Conservation (phyloP, 2,888 invertebrate genomes). For the Nomada lathburiana region DNA sequence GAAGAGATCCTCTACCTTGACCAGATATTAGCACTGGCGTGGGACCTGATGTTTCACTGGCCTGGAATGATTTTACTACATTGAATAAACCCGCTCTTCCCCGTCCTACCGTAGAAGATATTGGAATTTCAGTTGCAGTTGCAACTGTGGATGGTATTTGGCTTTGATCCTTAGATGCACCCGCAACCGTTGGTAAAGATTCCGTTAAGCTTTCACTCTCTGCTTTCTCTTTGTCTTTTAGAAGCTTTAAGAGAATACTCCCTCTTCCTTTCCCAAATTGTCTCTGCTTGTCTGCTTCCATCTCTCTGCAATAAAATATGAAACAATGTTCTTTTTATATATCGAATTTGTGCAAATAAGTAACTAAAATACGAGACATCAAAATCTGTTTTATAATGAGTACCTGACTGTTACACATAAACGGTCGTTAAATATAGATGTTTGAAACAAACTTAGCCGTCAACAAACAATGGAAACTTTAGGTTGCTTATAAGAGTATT, state of each 20-base stretch:
- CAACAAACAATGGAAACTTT: background rate
- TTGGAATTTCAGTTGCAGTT: background rate
- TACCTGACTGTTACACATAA: background rate
- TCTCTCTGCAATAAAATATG: background rate
- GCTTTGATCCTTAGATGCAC: background rate
- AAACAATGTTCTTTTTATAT: background rate
- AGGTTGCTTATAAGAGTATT: background rate
- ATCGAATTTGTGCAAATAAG: background rate
- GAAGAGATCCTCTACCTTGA: conserved; percentile 56
- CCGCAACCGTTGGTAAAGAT: background rate
- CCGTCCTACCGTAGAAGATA: conserved; percentile 5
- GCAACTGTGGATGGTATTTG: background rate
- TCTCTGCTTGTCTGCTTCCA: background rate
- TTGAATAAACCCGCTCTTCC: conserved; percentile 52
- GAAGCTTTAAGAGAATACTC: background rate
- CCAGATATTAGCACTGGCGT: conserved; percentile 17
- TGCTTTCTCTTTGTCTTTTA: conserved; percentile 6
- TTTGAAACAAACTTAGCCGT: background rate
- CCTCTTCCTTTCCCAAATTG: conserved; percentile 18
- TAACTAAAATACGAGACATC: background rate
- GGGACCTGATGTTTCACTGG: background rate
- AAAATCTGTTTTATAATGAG: background rate
- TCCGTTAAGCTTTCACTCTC: background rate
- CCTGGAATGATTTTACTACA: background rate
- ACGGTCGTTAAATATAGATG: background rate